Evolutionary conservation across 1,140 invertebrate species (phyloP).

Genomic region (Bombus turneri): DNA sequence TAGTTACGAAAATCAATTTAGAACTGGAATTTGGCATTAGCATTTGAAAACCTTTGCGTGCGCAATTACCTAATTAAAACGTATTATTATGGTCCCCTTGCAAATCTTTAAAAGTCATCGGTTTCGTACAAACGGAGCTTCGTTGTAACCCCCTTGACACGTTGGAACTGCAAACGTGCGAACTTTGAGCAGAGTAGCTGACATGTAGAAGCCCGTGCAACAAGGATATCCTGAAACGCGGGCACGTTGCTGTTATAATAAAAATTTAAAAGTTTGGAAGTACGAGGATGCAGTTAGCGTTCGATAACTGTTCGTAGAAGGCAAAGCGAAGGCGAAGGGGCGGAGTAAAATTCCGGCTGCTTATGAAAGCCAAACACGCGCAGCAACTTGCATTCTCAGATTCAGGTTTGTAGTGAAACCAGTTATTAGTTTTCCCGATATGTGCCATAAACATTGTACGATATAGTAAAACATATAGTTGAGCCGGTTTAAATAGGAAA

Average conservation of each 20-base stretch:
- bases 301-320: background rate
- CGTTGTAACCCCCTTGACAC: background rate
- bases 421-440: too few species aligned
- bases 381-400: background rate
- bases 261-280: background rate
- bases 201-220: background rate
- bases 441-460: too few species aligned
- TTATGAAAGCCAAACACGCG: background rate
- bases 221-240: background rate
- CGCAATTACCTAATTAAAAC: background rate
- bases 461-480: too few species aligned
- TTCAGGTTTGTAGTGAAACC: background rate
- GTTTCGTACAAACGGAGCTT: background rate
- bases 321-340: background rate
- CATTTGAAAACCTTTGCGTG: accelerated
- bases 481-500: too few species aligned
- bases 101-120: background rate
- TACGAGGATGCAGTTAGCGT: background rate
- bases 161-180: too few species aligned
- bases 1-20: too few species aligned
- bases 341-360: background rate
- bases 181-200: background rate
- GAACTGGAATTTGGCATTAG: too few species aligned
- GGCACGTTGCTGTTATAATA: background rate
- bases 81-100: background rate